These are phyloP conservation scores for Trichomycterus rosablanca DNA, from an alignment of 2,113 vertebrate species.

Conservation along the genomic window DNA sequence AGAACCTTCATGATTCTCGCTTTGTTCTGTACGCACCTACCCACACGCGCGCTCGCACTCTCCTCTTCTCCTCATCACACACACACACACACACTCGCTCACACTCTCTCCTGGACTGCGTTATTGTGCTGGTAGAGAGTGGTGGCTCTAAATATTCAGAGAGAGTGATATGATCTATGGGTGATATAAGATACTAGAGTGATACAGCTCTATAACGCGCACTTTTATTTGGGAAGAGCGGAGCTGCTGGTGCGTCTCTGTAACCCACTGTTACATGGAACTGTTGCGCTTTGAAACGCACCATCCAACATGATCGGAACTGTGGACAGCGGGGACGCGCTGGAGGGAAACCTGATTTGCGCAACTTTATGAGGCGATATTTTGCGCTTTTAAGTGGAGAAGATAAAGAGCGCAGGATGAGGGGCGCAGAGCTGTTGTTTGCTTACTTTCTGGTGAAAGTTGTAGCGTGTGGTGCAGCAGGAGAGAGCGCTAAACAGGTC, in stretches of 20 bases:
- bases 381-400: constrained; percentile 46
- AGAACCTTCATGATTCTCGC: constrained; percentile 16
- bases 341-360: constrained; percentile 54
- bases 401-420: constrained; percentile 59
- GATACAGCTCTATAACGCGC: too few relatives aligned
- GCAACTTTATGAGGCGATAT: constrained; percentile 56
- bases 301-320: constrained; percentile 51
- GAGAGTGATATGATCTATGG: too few relatives aligned
- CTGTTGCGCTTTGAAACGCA: constrained; percentile 29
- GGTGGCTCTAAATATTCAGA: too few relatives aligned
- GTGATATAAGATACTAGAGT: too few relatives aligned
- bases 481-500: constrained; percentile 81
- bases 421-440: constrained; percentile 79
- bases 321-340: constrained; percentile 56
- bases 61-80: constrained; percentile 17
- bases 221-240: too few relatives aligned
- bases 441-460: constrained; percentile 90
- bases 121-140: too few relatives aligned
- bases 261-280: neutral
- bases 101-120: too few relatives aligned
- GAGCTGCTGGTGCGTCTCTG: too few relatives aligned
- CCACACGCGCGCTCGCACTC: constrained; percentile 41
- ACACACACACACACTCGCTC: neutral
- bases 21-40: constrained; percentile 38
- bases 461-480: constrained; percentile 86